Conservation (phyloP, 1,140 invertebrate species). For the Drosophila albomicans region DNA sequence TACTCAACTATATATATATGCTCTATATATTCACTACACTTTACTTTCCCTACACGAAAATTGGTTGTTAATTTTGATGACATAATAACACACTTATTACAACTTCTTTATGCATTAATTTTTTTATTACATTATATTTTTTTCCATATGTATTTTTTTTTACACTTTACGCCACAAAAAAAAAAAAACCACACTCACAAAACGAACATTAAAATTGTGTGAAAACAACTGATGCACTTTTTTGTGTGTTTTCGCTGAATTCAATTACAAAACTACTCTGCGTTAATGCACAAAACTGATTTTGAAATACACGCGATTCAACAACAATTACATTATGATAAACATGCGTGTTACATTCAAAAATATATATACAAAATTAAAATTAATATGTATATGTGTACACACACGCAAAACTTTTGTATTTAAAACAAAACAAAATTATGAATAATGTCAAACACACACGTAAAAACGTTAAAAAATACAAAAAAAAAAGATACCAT, state of each 20-base stretch:
- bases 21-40: background rate
- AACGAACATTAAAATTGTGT: slow-evolving; percentile 22
- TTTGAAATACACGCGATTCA: slow-evolving; percentile 33
- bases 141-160: slow-evolving; percentile 18
- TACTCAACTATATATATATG: slow-evolving; percentile 7
- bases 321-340: slow-evolving; percentile 40
- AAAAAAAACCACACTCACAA: slow-evolving; percentile 6
- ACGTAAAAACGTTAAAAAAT: slow-evolving; percentile 43
- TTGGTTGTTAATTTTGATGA: slow-evolving; percentile 15
- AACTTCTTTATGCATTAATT: slow-evolving; percentile 1
- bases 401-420: slow-evolving; percentile 17
- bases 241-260: slow-evolving; percentile 34
- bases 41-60: slow-evolving; percentile 11
- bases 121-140: slow-evolving; percentile 18
- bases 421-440: slow-evolving; percentile 24
- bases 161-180: slow-evolving; percentile 15
- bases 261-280: slow-evolving; percentile 8
- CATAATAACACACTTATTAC: slow-evolving; percentile 3
- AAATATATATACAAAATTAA: background rate
- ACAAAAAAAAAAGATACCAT: slow-evolving; percentile 85
- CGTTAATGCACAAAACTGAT: slow-evolving; percentile 24
- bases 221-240: slow-evolving; percentile 45
- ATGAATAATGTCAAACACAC: slow-evolving; percentile 52
- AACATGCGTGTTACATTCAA: slow-evolving; percentile 27
- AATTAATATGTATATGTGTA: background rate